Evolutionary conservation across 2,888 invertebrate genomes (phyloP).

Genomic region (Temnothorax rugatulus): DNA sequence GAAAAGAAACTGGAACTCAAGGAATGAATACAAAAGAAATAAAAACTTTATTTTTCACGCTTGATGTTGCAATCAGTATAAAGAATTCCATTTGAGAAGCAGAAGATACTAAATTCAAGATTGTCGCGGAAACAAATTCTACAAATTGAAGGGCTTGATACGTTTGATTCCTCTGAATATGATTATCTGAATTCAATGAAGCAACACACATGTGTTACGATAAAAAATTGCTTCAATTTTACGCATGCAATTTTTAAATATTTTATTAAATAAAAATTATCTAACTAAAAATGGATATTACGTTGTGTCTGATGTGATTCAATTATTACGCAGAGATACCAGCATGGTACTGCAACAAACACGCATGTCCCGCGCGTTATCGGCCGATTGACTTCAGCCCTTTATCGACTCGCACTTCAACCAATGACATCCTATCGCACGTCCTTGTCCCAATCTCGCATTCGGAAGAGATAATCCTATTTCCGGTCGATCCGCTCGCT

Average conservation of each 20-base stretch:
- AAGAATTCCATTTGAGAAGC: not conserved
- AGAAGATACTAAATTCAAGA: not conserved
- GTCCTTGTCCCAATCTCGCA: slow-evolving; percentile 18
- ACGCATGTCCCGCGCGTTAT: not conserved
- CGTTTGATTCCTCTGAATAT: not conserved
- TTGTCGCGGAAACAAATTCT: not conserved
- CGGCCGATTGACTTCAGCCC: not conserved
- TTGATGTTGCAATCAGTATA: not conserved
- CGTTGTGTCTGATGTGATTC: not conserved
- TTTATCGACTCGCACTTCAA: slow-evolving; percentile 22
- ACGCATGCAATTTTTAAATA: not conserved
- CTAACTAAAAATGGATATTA: not conserved
- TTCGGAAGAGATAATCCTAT: slow-evolving; percentile 32
- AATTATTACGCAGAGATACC: not conserved
- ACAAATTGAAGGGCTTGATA: not conserved
- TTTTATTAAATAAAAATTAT: not conserved
- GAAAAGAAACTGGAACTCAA: not conserved
- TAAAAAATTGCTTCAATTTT: not conserved
- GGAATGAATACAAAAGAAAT: not conserved
- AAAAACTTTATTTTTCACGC: not conserved
- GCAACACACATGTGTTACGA: not conserved
- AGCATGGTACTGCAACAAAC: not conserved
- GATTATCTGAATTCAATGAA: not conserved
- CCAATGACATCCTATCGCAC: not conserved
- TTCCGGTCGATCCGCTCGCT: slow-evolving; percentile 19